phyloP scores from a whole-genome alignment of 2,113 vertebrate species.

The Apodemus speciosus region DNA sequence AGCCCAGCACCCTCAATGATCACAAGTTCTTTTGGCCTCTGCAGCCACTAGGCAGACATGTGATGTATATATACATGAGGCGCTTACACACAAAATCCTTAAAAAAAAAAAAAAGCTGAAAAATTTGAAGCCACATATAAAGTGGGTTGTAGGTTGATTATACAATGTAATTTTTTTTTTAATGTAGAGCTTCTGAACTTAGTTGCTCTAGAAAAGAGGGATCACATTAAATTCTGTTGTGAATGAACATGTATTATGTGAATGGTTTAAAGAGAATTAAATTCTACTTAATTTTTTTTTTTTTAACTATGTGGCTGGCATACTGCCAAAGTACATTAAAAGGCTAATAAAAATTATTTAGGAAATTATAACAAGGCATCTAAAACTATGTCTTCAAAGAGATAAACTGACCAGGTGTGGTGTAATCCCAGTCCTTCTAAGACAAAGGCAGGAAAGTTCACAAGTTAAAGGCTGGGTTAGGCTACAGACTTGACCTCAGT shows the following conservation, averaged over 20 bases:
- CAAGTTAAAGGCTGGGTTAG: background rate
- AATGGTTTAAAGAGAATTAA: conserved; percentile 27
- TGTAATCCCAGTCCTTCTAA: background rate
- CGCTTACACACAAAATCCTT: background rate
- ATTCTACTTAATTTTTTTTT: conserved; percentile 26
- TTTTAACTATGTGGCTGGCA: background rate
- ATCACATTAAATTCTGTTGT: background rate
- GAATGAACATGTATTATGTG: background rate
- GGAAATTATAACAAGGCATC: background rate
- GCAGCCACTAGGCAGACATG: background rate
- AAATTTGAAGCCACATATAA: background rate
- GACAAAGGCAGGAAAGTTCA: background rate
- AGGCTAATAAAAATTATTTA: conserved; percentile 23
- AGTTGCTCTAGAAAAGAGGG: conserved; percentile 37
- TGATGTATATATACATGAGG: background rate
- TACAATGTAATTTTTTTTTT: background rate
- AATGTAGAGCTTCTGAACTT: conserved; percentile 31
- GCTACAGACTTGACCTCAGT: background rate
- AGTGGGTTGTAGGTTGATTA: background rate
- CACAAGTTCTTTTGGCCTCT: background rate
- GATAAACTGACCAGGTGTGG: background rate
- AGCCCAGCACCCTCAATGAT: background rate
- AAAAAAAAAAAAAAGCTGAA: background rate
- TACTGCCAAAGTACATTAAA: background rate
- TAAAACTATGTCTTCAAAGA: background rate